phyloP scores from a whole-genome alignment of 1,140 invertebrate genomes.

The Musca domestica region DNA sequence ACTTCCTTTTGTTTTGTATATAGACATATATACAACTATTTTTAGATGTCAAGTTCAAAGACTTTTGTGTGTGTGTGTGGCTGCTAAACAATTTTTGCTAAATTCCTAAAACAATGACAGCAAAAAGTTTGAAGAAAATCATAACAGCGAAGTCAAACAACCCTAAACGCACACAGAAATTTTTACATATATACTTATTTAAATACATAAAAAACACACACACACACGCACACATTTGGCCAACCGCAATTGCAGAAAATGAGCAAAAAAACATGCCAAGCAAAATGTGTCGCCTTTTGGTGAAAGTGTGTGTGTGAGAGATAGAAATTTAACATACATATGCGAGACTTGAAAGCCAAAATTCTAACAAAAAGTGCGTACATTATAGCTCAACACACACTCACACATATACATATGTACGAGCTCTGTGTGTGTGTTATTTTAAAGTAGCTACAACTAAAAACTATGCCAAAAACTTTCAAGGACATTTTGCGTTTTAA shows the following conservation, averaged over 20 bases:
- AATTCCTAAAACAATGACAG: background rate
- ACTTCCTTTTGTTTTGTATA: background rate
- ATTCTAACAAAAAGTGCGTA: slow-evolving; percentile 14
- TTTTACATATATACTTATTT: no score
- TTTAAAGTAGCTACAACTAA: slow-evolving; percentile 17
- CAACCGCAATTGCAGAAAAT: background rate
- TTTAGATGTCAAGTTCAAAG: slow-evolving; percentile 25
- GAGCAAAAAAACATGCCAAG: background rate
- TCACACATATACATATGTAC: background rate
- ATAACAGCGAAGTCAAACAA: background rate
- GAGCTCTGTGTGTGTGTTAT: background rate
- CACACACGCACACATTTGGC: background rate
- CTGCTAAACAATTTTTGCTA: background rate
- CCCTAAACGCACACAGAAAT: background rate
- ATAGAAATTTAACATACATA: no score
- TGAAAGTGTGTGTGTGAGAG: background rate
- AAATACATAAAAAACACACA: no score
- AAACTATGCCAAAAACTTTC: slow-evolving; percentile 54
- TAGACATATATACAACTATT: background rate
- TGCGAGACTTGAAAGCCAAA: no score
- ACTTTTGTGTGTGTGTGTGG: background rate
- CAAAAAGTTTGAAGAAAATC: slow-evolving; percentile 9
- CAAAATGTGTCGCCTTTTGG: no score
- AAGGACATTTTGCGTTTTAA: slow-evolving; percentile 40
- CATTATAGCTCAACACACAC: background rate